phyloP scores from a whole-genome alignment of 1,140 invertebrate species.

The Myzus persicae region DNA sequence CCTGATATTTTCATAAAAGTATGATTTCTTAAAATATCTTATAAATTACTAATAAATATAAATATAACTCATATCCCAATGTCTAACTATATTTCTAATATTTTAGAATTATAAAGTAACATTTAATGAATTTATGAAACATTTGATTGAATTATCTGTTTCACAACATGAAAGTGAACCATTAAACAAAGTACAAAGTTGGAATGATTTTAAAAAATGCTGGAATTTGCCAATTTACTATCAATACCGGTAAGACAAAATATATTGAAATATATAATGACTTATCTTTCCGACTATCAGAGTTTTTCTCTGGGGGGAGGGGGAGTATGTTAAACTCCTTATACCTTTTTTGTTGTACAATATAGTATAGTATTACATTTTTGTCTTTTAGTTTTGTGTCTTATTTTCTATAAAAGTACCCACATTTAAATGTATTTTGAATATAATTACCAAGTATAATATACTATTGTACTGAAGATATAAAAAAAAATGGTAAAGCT shows the following conservation, averaged over 20 bases:
- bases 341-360: too few relatives aligned
- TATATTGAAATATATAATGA: background rate
- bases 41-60: background rate
- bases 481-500: too few relatives aligned
- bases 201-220: conserved; percentile 52
- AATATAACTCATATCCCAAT: background rate
- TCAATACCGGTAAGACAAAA: conserved; percentile 48
- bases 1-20: conserved; percentile 48
- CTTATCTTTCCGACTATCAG: too few relatives aligned
- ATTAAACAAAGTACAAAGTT: conserved; percentile 25
- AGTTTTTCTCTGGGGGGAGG: too few relatives aligned
- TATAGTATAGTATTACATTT: too few relatives aligned
- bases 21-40: background rate
- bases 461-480: too few relatives aligned
- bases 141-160: conserved; percentile 17
- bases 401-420: too few relatives aligned
- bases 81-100: background rate
- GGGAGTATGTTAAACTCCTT: too few relatives aligned
- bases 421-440: too few relatives aligned
- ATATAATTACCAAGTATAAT: too few relatives aligned
- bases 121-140: conserved; percentile 44
- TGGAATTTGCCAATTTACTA: conserved; percentile 57
- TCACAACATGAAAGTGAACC: conserved; percentile 47
- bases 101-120: conserved; percentile 56
- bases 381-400: too few relatives aligned